Evolutionary conservation across 2,113 vertebrate genomes (phyloP).

Genomic region (Brachyistius frenatus): DNA sequence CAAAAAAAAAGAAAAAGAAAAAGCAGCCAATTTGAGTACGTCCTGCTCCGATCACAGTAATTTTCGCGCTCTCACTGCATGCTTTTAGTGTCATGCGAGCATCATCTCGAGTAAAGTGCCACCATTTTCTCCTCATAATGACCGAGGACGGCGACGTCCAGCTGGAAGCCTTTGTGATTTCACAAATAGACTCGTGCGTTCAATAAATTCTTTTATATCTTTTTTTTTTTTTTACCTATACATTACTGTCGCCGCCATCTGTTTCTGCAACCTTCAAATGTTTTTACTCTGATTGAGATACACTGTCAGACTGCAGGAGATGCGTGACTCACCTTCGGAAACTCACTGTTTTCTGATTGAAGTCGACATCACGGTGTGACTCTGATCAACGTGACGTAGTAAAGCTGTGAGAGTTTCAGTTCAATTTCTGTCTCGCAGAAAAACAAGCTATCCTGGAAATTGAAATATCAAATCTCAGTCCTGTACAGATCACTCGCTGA

Average conservation of each 20-base stretch:
- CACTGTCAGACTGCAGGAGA: too few species aligned
- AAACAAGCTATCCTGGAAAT: too few species aligned
- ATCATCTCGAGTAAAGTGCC: slow-evolving; percentile 17
- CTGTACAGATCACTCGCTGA: too few species aligned
- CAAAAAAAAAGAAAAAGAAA: not conserved
- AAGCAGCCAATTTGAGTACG: not conserved
- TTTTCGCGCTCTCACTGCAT: slow-evolving; percentile 9
- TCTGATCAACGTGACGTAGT: too few species aligned
- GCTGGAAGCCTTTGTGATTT: slow-evolving; percentile 18
- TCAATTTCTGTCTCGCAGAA: too few species aligned
- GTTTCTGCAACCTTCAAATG: slow-evolving; percentile 3
- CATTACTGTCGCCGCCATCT: not conserved
- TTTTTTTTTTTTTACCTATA: slow-evolving; percentile 2
- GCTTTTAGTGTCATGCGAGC: slow-evolving; percentile 35
- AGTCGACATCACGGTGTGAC: too few species aligned
- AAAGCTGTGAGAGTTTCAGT: too few species aligned
- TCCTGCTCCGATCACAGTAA: slow-evolving; percentile 30
- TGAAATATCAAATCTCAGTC: too few species aligned
- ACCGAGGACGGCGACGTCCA: not conserved
- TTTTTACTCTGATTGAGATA: not conserved
- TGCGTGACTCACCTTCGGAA: too few species aligned
- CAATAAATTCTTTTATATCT: too few species aligned
- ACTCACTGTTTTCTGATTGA: too few species aligned
- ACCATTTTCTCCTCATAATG: slow-evolving; percentile 26
- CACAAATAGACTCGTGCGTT: too few species aligned